Conservation (phyloP, 2,888 invertebrate species). For the Drosophila suboccidentalis region DNA sequence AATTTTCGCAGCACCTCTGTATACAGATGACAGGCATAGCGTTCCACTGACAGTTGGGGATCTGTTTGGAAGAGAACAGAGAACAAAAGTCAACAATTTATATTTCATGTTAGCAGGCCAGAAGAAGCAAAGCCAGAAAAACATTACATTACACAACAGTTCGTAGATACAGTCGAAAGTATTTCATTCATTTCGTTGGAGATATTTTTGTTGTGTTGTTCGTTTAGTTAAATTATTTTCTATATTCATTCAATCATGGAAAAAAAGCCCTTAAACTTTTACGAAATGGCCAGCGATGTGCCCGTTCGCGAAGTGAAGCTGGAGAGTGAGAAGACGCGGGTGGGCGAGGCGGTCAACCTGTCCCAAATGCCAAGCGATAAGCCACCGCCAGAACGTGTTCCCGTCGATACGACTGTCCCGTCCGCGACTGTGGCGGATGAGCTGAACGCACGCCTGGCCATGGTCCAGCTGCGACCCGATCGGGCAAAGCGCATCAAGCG, state of each 20-base stretch:
- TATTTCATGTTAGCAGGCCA: constrained; percentile 33
- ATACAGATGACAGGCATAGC: constrained; percentile 89
- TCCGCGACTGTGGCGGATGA: constrained; percentile 76
- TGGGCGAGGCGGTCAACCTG: constrained; percentile 46
- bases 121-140: background rate
- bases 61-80: constrained; percentile 48
- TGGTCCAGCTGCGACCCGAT: constrained; percentile 73
- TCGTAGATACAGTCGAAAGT: background rate
- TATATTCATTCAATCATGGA: constrained; percentile 42
- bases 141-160: constrained; percentile 4
- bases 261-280: constrained; percentile 56
- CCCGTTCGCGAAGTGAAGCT: constrained; percentile 48
- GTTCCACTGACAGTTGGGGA: constrained; percentile 76
- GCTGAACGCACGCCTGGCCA: constrained; percentile 69
- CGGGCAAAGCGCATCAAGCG: constrained; percentile 75
- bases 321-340: constrained; percentile 39
- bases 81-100: constrained; percentile 17
- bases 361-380: constrained; percentile 38
- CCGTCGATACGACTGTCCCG: constrained; percentile 26
- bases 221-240: constrained; percentile 15
- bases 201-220: constrained; percentile 26
- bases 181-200: constrained; percentile 13
- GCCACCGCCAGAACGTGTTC: constrained; percentile 9
- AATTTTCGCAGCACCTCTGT: constrained; percentile 88
- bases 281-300: constrained; percentile 49